Evolutionary conservation across 2,797 vertebrate genomes (phyloP).

Genomic region (Sebastes cheni): DNA sequence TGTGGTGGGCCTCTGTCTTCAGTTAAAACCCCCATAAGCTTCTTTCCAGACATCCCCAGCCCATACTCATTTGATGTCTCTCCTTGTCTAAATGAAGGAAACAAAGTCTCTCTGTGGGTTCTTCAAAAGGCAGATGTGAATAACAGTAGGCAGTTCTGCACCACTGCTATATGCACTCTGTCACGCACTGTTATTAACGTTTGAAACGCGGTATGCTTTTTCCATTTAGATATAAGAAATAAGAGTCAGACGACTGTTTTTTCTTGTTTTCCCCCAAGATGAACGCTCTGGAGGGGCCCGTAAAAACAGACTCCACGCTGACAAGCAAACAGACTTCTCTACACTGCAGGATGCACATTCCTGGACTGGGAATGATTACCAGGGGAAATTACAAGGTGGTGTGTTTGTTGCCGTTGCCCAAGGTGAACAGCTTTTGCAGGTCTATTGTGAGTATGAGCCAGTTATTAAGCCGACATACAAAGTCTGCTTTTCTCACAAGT

Average conservation of each 20-base stretch:
- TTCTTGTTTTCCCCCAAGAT: conserved; percentile 15
- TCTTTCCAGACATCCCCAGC: conserved; percentile 64
- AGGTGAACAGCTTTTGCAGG: conserved; percentile 26
- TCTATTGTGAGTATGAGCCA: neutral
- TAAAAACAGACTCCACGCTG: conserved; percentile 31
- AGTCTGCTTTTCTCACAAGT: neutral
- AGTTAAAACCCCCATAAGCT: conserved; percentile 53
- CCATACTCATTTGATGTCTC: conserved; percentile 30
- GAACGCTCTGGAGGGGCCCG: conserved; percentile 8
- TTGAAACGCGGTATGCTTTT: conserved; percentile 16
- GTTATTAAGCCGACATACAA: neutral
- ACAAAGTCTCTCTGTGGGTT: conserved; percentile 23
- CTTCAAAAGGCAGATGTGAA: conserved; percentile 42
- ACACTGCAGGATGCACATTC: conserved; percentile 57
- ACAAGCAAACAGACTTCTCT: conserved; percentile 29
- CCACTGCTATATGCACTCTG: neutral
- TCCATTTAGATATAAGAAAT: conserved; percentile 19
- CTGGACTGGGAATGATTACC: conserved; percentile 62
- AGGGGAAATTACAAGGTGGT: conserved; percentile 57
- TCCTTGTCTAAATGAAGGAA: conserved; percentile 17
- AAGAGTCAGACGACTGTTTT: neutral
- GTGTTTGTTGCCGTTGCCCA: conserved; percentile 40
- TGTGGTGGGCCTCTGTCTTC: conserved; percentile 52
- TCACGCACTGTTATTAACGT: conserved; percentile 14
- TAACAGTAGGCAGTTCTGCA: conserved; percentile 24